phyloP scores from a whole-genome alignment of 2,888 invertebrate species.

The Zygothrica quintamaculata region DNA sequence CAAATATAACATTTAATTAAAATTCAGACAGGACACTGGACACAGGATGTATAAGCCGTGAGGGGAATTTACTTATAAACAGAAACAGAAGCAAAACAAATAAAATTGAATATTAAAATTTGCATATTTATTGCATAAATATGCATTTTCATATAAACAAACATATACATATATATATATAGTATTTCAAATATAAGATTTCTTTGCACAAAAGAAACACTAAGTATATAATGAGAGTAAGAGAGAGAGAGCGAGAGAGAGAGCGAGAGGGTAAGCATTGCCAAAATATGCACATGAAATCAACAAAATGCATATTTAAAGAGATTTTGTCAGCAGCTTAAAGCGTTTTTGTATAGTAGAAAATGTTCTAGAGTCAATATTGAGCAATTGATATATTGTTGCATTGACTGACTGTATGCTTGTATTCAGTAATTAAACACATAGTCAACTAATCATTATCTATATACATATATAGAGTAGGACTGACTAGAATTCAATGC shows the following conservation, averaged over 20 bases:
- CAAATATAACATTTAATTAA: conserved; percentile 30
- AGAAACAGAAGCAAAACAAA: conserved; percentile 4
- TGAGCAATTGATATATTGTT: too few relatives aligned
- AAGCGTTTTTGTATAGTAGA: conserved; percentile 5
- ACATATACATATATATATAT: conserved; percentile 7
- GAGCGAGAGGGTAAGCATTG: too few relatives aligned
- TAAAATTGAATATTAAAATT: conserved; percentile 45
- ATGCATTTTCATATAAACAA: conserved; percentile 20
- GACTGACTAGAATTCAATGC: too few relatives aligned
- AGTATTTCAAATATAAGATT: not conserved
- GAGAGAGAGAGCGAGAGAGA: not conserved
- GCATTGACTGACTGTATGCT: too few relatives aligned
- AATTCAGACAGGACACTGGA: conserved; percentile 7
- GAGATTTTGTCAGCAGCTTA: conserved; percentile 26
- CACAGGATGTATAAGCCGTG: too few relatives aligned
- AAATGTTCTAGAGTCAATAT: too few relatives aligned
- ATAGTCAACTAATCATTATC: too few relatives aligned
- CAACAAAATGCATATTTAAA: conserved; percentile 48
- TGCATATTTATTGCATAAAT: conserved; percentile 55
- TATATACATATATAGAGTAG: too few relatives aligned
- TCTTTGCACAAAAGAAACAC: not conserved
- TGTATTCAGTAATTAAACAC: too few relatives aligned
- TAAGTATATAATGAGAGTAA: not conserved
- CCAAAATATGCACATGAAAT: conserved; percentile 6
- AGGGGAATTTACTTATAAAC: not conserved